Conservation (phyloP, 1,140 invertebrate species). For the Cydia fagiglandana region DNA sequence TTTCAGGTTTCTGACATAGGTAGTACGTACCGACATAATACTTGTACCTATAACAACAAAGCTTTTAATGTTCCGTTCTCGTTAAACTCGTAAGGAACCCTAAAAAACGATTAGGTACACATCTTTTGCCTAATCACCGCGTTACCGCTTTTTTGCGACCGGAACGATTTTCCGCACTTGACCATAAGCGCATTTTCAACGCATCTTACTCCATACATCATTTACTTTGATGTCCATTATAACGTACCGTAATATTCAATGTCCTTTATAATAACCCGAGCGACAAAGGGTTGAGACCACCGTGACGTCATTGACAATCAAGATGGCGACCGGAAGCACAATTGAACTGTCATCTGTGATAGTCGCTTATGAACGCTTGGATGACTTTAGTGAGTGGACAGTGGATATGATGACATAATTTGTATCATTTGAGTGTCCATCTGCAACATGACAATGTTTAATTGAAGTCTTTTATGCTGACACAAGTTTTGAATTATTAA, state of each 20-base stretch:
- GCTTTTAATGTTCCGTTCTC: too few species aligned
- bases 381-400: neutral
- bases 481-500: neutral
- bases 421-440: neutral
- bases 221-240: neutral
- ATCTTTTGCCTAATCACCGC: neutral
- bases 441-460: conserved; percentile 7
- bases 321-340: conserved; percentile 1
- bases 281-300: conserved; percentile 17
- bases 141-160: neutral
- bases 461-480: conserved; percentile 9
- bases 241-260: neutral
- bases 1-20: too few species aligned
- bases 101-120: too few species aligned
- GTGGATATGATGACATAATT: conserved; percentile 12
- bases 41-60: too few species aligned
- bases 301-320: conserved; percentile 6
- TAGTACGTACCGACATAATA: too few species aligned
- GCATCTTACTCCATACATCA: neutral
- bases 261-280: neutral
- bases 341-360: conserved; percentile 15
- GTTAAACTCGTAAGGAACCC: too few species aligned
- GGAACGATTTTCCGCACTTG: conserved; percentile 18
- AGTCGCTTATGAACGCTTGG: neutral
- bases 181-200: conserved; percentile 2